These are phyloP conservation scores for Dicyrtomina minuta DNA, from an alignment of 2,888 invertebrate genomes.

Conservation along the genomic window DNA sequence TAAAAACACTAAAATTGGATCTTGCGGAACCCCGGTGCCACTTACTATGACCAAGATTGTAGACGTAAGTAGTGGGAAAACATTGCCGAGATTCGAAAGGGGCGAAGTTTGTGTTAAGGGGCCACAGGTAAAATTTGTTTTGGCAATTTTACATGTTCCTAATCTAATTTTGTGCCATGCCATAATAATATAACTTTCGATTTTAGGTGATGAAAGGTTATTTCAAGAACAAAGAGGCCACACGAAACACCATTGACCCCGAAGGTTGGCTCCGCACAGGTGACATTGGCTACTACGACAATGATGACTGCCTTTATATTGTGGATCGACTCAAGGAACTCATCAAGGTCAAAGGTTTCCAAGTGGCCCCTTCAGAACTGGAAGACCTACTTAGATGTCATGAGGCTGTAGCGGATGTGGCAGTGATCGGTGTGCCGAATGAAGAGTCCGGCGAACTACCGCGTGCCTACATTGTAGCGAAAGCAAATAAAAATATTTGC, in stretches of 20 bases:
- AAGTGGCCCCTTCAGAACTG: constrained; percentile 82
- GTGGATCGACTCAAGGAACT: constrained; percentile 74
- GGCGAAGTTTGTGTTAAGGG: constrained; percentile 72
- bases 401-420: constrained; percentile 75
- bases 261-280: constrained; percentile 81
- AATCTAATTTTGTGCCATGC: no score
- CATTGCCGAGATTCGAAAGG: constrained; percentile 64
- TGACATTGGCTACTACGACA: no score
- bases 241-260: constrained; percentile 68
- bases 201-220: constrained; percentile 71
- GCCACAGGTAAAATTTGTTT: constrained; percentile 73
- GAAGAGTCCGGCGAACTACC: constrained; percentile 71
- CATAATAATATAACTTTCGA: no score
- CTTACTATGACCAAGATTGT: constrained; percentile 67
- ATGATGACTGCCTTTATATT: constrained; percentile 63
- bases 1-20: constrained; percentile 43
- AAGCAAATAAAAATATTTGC: constrained; percentile 57
- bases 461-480: constrained; percentile 68
- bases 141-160: constrained; percentile 72
- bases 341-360: constrained; percentile 65
- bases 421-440: constrained; percentile 77
- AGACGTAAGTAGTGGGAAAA: constrained; percentile 62
- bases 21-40: constrained; percentile 31
- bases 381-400: constrained; percentile 73
- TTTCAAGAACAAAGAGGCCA: constrained; percentile 73